phyloP scores from a whole-genome alignment of 2,888 invertebrate genomes.

The Lamproptera curius region DNA sequence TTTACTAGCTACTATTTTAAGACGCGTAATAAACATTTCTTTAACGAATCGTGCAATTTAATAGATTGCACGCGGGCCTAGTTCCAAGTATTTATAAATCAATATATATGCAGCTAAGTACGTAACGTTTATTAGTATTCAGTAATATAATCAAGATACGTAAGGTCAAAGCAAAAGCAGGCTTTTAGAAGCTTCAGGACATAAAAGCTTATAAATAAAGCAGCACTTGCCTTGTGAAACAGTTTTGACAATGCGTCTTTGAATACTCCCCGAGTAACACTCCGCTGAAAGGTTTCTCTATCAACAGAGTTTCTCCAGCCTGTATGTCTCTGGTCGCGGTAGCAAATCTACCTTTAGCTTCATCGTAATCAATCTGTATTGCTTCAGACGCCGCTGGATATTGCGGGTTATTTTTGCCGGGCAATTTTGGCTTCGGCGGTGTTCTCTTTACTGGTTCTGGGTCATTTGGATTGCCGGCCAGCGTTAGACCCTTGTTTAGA shows the following conservation, averaged over 20 bases:
- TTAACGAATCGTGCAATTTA: too few species aligned
- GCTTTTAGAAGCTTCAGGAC: too few species aligned
- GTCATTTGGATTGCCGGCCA: constrained; percentile 61
- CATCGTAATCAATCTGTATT: constrained; percentile 80
- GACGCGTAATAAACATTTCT: too few species aligned
- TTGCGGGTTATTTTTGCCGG: constrained; percentile 58
- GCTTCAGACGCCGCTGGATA: constrained; percentile 81
- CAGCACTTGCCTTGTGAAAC: constrained; percentile 80
- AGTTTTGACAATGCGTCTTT: constrained; percentile 84
- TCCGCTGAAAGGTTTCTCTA: constrained; percentile 85
- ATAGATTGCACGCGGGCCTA: too few species aligned
- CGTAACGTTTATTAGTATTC: too few species aligned
- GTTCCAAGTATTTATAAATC: too few species aligned
- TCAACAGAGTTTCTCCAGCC: constrained; percentile 84
- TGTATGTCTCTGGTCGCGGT: constrained; percentile 82
- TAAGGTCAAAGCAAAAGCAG: too few species aligned
- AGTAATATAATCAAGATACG: too few species aligned
- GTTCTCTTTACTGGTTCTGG: constrained; percentile 53
- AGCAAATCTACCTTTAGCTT: constrained; percentile 84
- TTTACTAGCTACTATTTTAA: too few species aligned
- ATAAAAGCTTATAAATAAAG: too few species aligned
- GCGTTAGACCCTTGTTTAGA: constrained; percentile 78
- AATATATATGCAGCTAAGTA: too few species aligned
- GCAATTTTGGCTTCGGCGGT: constrained; percentile 58
- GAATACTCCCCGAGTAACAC: constrained; percentile 83